phyloP scores from a whole-genome alignment of 2,888 invertebrate genomes.

The Carabus problematicus region DNA sequence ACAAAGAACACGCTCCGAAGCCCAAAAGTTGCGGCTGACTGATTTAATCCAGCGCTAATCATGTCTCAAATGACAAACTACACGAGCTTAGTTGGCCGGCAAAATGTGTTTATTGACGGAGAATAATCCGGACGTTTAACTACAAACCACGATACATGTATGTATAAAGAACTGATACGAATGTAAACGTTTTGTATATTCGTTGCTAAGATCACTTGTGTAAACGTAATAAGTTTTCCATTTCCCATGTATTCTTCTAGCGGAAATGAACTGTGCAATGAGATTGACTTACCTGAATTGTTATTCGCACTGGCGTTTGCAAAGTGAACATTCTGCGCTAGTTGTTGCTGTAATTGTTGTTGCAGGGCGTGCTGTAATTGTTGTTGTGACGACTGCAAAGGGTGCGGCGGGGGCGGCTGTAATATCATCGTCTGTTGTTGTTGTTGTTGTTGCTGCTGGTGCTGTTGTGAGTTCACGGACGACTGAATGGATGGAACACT shows the following conservation, averaged over 20 bases:
- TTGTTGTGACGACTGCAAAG: constrained; percentile 58
- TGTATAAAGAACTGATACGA: no score
- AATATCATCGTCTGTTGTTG: constrained; percentile 54
- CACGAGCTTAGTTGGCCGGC: background rate
- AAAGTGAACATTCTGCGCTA: constrained; percentile 58
- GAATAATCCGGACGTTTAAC: no score
- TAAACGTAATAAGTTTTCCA: no score
- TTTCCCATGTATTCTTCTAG: no score
- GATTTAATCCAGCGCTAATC: background rate
- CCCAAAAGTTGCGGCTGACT: background rate
- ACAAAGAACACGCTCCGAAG: no score
- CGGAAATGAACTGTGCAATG: background rate
- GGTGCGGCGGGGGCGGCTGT: constrained; percentile 57
- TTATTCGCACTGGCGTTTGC: constrained; percentile 59
- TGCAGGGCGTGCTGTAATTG: constrained; percentile 57
- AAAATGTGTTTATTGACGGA: constrained; percentile 29
- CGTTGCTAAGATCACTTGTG: background rate
- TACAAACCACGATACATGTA: no score
- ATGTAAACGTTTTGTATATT: no score
- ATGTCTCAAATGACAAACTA: background rate
- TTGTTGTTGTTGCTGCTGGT: constrained; percentile 61
- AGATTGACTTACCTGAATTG: constrained; percentile 64
- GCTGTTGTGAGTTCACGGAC: constrained; percentile 43
- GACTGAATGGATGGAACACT: constrained; percentile 25
- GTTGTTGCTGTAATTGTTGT: constrained; percentile 67